Base-by-base conservation (phyloP, 2,888 invertebrate species). In the Plagodis dolabraria region DNA sequence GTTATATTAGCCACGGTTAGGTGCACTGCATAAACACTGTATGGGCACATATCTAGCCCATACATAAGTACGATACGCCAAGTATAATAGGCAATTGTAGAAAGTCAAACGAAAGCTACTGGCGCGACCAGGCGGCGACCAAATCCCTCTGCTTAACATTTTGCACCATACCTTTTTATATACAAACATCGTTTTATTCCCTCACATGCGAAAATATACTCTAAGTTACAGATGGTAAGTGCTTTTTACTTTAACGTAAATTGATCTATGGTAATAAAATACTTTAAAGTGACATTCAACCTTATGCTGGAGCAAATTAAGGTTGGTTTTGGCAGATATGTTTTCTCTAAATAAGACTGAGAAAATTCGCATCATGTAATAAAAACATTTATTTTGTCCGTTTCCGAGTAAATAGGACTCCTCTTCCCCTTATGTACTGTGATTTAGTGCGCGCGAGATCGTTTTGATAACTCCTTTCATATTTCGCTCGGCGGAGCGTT, bases 341-440 rank as follows among this genome's bases (percentile, higher is more conserved):
- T 7, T 6, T 35, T 6, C 36, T 52, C 55, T 70, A 80, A 84
- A 85, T 83, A 85, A 85, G 85, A 87, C 83, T 77, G 89, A 92
- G 92, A 91, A 90, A 89, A 87, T 83, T 85, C 89, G 87, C 83
- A 87, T 89, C 90, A 91, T 92, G 91, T 92, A 92, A 92, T 89
- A 88, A 90, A 91, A 92, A 92, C 91, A 90, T 92, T 91, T 92
- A 90, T 92, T 92, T 90, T 88, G 88, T 86, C 85, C 89, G 91
- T 90, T 89, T 87, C 85, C 80, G 85, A 87, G 91, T 92, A 92
- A 89, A 91, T 88, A 89, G 82, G 82, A 87, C 82, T 84, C 82
- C 85, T 86, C 86, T 90, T 86, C 89, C 92, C 91, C 91, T 86
- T 92, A 89, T 90, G 75, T 91, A 86, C 87, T 70, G 82, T 92